Conservation (phyloP, 2,888 invertebrate species). For the Eilema griseolum region DNA sequence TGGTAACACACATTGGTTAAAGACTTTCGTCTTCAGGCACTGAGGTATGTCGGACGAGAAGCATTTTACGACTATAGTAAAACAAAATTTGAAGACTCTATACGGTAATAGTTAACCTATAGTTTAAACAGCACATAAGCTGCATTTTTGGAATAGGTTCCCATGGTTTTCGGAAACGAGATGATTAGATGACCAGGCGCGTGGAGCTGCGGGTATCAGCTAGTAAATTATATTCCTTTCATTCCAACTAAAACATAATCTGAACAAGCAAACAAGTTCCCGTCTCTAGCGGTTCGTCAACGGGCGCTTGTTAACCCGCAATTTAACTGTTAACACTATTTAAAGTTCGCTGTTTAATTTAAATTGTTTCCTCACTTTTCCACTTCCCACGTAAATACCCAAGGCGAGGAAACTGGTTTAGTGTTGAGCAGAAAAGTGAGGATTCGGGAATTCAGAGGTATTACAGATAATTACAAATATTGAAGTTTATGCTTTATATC, state of each 20-base stretch:
- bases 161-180: no score
- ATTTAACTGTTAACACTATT: constrained; percentile 55
- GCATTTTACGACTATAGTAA: no score
- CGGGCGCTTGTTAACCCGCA: constrained; percentile 41
- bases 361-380: constrained; percentile 37
- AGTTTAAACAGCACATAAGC: no score
- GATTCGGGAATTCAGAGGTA: not conserved
- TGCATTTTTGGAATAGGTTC: no score
- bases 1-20: no score
- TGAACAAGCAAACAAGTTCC: not conserved
- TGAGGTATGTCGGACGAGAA: no score
- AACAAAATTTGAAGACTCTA: no score
- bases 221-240: not conserved
- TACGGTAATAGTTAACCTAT: no score
- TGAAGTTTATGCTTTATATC: not conserved
- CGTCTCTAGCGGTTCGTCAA: constrained; percentile 19
- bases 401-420: constrained; percentile 31
- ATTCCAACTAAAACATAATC: not conserved
- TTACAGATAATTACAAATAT: not conserved
- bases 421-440: constrained; percentile 4
- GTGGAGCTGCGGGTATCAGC: no score
- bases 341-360: constrained; percentile 50
- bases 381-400: constrained; percentile 32
- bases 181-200: no score
- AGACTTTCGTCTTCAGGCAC: no score